Conservation (phyloP, 2,797 vertebrate genomes). For the Argentina silus region DNA sequence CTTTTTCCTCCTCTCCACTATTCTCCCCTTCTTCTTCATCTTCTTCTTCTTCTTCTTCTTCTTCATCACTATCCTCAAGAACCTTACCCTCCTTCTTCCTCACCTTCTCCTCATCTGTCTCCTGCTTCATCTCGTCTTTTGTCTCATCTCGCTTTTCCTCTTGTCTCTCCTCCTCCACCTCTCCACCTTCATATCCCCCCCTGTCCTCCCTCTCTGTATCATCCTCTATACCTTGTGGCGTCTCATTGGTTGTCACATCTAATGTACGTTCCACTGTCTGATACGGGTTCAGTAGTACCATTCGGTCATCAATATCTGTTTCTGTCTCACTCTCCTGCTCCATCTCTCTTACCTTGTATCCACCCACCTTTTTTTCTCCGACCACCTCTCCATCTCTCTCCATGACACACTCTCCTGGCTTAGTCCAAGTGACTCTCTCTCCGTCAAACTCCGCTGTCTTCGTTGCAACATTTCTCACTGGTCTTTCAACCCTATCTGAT, state of each 20-base stretch:
- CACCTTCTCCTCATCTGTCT: conserved; percentile 6
- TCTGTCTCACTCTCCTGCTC: conserved; percentile 5
- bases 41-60: conserved; percentile 1
- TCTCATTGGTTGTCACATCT: not conserved
- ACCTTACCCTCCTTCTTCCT: not conserved
- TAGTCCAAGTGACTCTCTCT: not conserved
- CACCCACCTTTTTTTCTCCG: not conserved
- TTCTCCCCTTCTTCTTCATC: conserved; percentile 3
- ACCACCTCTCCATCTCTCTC: not conserved
- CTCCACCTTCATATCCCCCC: conserved; percentile 7
- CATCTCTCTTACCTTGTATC: conserved; percentile 10
- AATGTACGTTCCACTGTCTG: not conserved
- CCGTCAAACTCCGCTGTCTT: not conserved
- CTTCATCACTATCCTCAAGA: not conserved
- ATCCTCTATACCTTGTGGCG: not conserved
- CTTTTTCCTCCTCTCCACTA: conserved; percentile 10
- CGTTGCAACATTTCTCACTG: not conserved
- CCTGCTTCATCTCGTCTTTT: conserved; percentile 1
- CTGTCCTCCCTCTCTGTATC: conserved; percentile 21
- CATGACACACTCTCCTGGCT: not conserved
- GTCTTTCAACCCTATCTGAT: not conserved
- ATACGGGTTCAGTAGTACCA: not conserved
- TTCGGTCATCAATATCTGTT: not conserved
- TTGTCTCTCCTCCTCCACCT: not conserved
- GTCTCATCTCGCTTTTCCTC: conserved; percentile 5